Evolutionary conservation across 2,888 invertebrate genomes (phyloP), one percentile per base, ranked within the genome.

Genomic region (Dexiosoma caninum): DNA sequence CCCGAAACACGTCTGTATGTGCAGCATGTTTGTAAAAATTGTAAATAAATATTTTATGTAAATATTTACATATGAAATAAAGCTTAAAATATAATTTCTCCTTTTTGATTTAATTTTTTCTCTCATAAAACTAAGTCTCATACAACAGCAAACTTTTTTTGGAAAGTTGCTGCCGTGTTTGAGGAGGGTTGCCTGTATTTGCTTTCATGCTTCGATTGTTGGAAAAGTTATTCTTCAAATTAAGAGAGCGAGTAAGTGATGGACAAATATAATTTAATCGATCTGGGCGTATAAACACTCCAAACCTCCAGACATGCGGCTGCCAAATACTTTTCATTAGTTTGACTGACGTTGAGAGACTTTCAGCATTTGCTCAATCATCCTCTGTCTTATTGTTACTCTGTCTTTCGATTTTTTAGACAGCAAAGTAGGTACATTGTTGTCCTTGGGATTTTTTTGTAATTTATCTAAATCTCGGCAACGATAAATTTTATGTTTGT

Each of bases 261-360:
- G 40, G 42, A 14, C 59, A n/a, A 10, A 14, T 53, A 46, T 37
- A 75, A 60, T 46, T 71, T 49, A 51, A 72, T 77, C 46, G 53
- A 46, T 67, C 55, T 67, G 46, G 59, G 60, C 53, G 59, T 64
- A 72, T 57, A 49, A 71, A 76, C 67, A 76, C 67, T 80, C 72
- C 76, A 71, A 42, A 76, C 49, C 32, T 27, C 51, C 59, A 75
- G 79, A 80, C 75, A 67, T 46, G 66, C 66, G 14, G 51, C 66
- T 66, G 60, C 51, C 70, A 75, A 80, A 71, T 62, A 40, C 44
- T 37, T 70, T 53, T 64, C 59, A 70, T 66, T 60, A 69, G 27
- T 66, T 70, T 75, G 57, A 70, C 59, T 75, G 66, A 71, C 55
- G 44, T 53, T 60, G 14, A 69, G 55, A 30, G 53, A 59, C 19